Percentiles rank a stretch among this genome's conserved stretches.
Conservation (phyloP, 1,140 invertebrate species). For the Venturia canescens region DNA sequence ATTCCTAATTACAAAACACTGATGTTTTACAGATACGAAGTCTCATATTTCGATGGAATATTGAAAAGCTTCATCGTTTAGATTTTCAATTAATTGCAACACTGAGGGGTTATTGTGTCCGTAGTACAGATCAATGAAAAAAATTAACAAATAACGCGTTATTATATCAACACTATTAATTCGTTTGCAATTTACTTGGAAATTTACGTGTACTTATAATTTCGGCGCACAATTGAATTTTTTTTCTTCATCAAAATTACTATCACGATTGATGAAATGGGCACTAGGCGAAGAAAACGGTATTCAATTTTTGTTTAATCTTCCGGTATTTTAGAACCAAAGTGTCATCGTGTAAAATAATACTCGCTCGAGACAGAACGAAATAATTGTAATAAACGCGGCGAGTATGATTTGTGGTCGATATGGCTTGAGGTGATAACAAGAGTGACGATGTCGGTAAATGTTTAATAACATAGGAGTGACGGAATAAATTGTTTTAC, state of each 20-base stretch:
- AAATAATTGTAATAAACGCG: not conserved
- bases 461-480: not conserved
- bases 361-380: not conserved
- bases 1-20: slow-evolving; percentile 46
- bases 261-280: too few relatives aligned
- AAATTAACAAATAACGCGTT: too few relatives aligned
- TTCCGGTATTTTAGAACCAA: not conserved
- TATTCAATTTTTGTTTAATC: not conserved
- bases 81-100: too few relatives aligned
- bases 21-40: not conserved
- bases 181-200: too few relatives aligned
- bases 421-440: not conserved
- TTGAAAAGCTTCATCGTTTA: not conserved
- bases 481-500: slow-evolving; percentile 25
- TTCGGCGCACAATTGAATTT: too few relatives aligned
- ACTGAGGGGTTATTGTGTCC: too few relatives aligned
- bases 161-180: too few relatives aligned
- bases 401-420: not conserved
- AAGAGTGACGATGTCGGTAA: not conserved
- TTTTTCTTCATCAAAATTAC: too few relatives aligned
- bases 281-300: too few relatives aligned
- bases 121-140: too few relatives aligned
- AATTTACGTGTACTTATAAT: too few relatives aligned
- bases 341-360: not conserved
- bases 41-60: not conserved